Conservation (phyloP, 2,888 invertebrate genomes). For the Eupithecia insigniata region DNA sequence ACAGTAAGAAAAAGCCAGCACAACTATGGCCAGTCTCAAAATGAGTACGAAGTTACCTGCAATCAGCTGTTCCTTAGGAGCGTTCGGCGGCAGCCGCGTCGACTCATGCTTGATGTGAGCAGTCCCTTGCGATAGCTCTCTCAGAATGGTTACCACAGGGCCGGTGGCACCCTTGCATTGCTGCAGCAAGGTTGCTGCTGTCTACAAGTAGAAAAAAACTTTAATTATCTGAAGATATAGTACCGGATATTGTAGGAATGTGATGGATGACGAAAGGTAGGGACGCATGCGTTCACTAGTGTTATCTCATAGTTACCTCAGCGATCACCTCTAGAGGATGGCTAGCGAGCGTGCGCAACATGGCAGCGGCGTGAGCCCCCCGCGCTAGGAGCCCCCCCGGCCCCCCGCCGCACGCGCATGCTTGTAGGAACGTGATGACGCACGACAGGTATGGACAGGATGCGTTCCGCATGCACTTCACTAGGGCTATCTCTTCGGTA, state of each 20-base stretch:
- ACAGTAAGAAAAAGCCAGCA: background rate
- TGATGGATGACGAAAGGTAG: conserved; percentile 45
- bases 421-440: conserved; percentile 52
- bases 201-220: conserved; percentile 45
- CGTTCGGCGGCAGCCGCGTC: conserved; percentile 50
- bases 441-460: conserved; percentile 44
- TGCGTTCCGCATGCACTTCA: conserved; percentile 14
- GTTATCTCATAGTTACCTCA: conserved; percentile 50
- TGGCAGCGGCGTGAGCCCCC: conserved; percentile 61
- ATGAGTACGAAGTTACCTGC: conserved; percentile 51
- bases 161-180: conserved; percentile 64
- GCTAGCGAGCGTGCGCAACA: conserved; percentile 63
- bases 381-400: conserved; percentile 52
- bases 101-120: conserved; percentile 46
- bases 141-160: conserved; percentile 63
- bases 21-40: background rate
- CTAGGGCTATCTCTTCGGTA: conserved; percentile 34
- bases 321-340: conserved; percentile 44
- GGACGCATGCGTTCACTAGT: conserved; percentile 19
- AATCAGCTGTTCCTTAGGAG: conserved; percentile 63
- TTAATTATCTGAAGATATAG: no score
- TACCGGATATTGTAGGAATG: background rate
- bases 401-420: conserved; percentile 43
- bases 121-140: conserved; percentile 53
- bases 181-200: conserved; percentile 58